These are phyloP conservation scores for Tetrapedia diversipes DNA, from an alignment of 2,888 invertebrate genomes.

Conservation along the genomic window DNA sequence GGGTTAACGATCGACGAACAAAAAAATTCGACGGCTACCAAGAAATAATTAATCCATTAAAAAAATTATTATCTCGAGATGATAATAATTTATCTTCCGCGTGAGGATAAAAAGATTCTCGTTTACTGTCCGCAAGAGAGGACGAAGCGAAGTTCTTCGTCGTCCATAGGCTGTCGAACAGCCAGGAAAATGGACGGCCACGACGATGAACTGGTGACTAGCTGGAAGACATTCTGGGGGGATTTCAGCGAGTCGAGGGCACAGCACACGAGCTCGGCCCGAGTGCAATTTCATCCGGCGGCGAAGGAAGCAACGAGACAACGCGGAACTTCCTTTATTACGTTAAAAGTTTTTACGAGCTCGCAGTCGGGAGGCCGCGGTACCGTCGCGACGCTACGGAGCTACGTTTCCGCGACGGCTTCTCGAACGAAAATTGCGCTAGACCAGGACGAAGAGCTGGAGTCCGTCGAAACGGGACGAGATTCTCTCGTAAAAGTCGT, in stretches of 20 bases:
- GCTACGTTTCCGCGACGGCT: constrained; percentile 13
- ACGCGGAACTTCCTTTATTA: constrained; percentile 62
- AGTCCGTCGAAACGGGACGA: not conserved
- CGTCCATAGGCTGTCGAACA: not conserved
- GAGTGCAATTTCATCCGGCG: constrained; percentile 51
- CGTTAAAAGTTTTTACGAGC: constrained; percentile 69
- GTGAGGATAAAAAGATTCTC: not conserved
- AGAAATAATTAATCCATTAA: not conserved
- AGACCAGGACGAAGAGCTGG: not conserved
- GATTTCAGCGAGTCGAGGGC: constrained; percentile 14
- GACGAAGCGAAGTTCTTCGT: too few species aligned
- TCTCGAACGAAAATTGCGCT: constrained; percentile 23
- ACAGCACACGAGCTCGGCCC: constrained; percentile 3
- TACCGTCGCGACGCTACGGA: constrained; percentile 10
- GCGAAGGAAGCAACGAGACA: constrained; percentile 26
- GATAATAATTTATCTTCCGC: too few species aligned
- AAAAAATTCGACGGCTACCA: not conserved
- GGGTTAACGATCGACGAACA: too few species aligned
- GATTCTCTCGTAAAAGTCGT: not conserved
- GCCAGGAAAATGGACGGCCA: not conserved
- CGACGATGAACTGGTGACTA: constrained; percentile 9
- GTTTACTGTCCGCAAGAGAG: too few species aligned
- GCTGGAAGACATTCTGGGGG: constrained; percentile 11
- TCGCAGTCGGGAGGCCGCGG: constrained; percentile 18
- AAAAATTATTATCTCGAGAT: too few species aligned